These are phyloP conservation scores for Mobula birostris DNA, from an alignment of 2,113 vertebrate species.

Conservation along the genomic window DNA sequence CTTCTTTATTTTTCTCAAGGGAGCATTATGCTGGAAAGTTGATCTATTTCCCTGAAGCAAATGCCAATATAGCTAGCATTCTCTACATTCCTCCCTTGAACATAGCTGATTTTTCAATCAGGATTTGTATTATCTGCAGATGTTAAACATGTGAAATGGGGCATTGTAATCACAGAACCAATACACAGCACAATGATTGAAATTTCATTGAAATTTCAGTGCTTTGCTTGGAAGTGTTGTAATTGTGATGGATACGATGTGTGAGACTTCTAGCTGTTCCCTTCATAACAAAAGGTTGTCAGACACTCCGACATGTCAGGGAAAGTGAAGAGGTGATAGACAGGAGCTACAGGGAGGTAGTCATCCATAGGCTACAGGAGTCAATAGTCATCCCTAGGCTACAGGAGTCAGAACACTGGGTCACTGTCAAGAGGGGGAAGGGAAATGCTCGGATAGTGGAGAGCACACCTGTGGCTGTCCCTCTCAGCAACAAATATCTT, in stretches of 20 bases:
- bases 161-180: background rate
- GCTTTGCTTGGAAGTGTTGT: background rate
- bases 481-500: too few species aligned
- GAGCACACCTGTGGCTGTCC: too few species aligned
- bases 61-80: background rate
- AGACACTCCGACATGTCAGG: background rate
- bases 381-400: too few species aligned
- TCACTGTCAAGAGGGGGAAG: too few species aligned
- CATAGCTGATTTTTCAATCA: background rate
- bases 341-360: too few species aligned
- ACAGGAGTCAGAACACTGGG: too few species aligned
- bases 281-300: background rate
- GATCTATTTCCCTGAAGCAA: background rate
- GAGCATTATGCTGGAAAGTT: background rate
- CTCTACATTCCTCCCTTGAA: background rate
- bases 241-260: background rate
- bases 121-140: constrained; percentile 3
- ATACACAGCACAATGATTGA: background rate
- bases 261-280: background rate
- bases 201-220: background rate
- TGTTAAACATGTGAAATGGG: constrained; percentile 14
- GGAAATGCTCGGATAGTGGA: too few species aligned
- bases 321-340: too few species aligned
- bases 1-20: constrained; percentile 12
- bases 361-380: too few species aligned